These are phyloP conservation scores for Eutrigla gurnardus DNA, from an alignment of 2,797 vertebrate genomes.

Conservation along the genomic window DNA sequence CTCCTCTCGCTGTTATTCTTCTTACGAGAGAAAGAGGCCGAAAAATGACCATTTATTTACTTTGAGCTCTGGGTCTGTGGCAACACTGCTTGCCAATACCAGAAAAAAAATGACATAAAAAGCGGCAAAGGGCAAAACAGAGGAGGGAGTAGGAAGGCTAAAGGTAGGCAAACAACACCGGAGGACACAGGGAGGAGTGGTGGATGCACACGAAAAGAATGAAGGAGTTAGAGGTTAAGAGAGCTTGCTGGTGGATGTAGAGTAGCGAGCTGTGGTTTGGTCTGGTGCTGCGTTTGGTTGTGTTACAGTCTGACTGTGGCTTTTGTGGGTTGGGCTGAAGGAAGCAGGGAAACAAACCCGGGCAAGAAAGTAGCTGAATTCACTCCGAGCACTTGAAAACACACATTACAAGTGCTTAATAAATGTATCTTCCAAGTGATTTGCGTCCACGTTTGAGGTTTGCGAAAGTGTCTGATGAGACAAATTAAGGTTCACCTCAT, in stretches of 20 bases:
- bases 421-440: constrained; percentile 61
- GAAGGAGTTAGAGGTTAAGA: constrained; percentile 43
- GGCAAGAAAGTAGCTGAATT: constrained; percentile 55
- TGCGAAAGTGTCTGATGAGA: constrained; percentile 67
- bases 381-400: constrained; percentile 54
- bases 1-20: constrained; percentile 79
- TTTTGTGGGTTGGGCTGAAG: constrained; percentile 72
- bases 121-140: constrained; percentile 48
- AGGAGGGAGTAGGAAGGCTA: constrained; percentile 55
- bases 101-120: constrained; percentile 41
- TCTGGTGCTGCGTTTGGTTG: constrained; percentile 63
- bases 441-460: constrained; percentile 47
- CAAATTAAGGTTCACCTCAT: constrained; percentile 66
- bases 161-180: constrained; percentile 54
- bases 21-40: constrained; percentile 80
- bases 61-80: constrained; percentile 76
- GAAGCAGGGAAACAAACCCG: constrained; percentile 56
- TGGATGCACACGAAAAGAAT: constrained; percentile 46
- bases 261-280: constrained; percentile 69
- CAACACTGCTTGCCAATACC: constrained; percentile 63
- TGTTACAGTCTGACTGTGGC: constrained; percentile 73
- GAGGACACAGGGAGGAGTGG: constrained; percentile 49
- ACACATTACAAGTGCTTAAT: constrained; percentile 65
- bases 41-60: constrained; percentile 84
- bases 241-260: constrained; percentile 69